Base-by-base conservation (phyloP, 2,797 vertebrate species). In the Anabas testudineus region DNA sequence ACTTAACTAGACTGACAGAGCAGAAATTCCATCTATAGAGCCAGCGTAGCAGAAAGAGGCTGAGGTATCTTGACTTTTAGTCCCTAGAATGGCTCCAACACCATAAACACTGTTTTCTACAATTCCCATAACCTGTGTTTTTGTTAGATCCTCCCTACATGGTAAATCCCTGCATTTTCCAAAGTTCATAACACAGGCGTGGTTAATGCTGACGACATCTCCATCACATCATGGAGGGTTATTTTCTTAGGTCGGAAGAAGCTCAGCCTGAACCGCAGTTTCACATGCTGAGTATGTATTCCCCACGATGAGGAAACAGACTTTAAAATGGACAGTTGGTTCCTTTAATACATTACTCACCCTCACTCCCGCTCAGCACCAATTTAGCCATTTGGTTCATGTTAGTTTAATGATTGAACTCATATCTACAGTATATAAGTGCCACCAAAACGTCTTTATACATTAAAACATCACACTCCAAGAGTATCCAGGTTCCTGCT, bases 401-500 rank as follows among this genome's bases (percentile, higher is more conserved):
- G n/a, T n/a, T n/a, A n/a, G n/a, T n/a, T n/a, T n/a, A n/a, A n/a
- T n/a, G n/a, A n/a, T n/a, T n/a, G n/a, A n/a, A n/a, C n/a, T n/a
- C n/a, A n/a, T n/a, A n/a, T n/a, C n/a, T n/a, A n/a, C n/a, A n/a
- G 32, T 7, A 8, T 32, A 32, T 32, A 34, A 34, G 7, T 34
- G 22, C 18, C 30, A 39, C 36, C 18, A 30, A 19, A 13, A 12
- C 5, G 18, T n/a, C 3, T 24, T 19, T 13, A 26, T 7, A 22
- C 4, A n/a, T 48, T 30, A 34, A 32, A 52, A 53, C 15, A 36
- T 64, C 45, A 60, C 42, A 32, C 32, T 19, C 30, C n/a, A 22
- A 49, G 53, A 21, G 78, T 60, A 58, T 60, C 52, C n/a, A 49
- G 45, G 41, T 55, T 64, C 32, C 37, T 48, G 39, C 55, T 47